phyloP scores from a whole-genome alignment of 2,113 vertebrate genomes.

The Chauna torquata region DNA sequence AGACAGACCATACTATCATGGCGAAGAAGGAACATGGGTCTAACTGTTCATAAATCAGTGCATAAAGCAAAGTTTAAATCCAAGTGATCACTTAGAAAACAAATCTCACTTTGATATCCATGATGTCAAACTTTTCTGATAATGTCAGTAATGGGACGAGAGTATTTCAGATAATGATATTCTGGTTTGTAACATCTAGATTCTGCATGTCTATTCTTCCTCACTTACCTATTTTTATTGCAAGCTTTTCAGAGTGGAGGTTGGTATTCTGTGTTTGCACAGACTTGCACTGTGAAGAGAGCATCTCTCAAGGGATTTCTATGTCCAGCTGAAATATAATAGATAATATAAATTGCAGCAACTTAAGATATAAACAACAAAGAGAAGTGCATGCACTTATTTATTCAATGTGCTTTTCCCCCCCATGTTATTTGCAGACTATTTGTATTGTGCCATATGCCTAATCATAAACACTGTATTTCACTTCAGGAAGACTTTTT shows the following conservation, averaged over 20 bases:
- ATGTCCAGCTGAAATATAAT: background rate
- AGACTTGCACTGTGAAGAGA: background rate
- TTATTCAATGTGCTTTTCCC: background rate
- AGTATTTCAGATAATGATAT: background rate
- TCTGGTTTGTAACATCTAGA: background rate
- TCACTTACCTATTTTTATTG: background rate
- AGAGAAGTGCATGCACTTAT: background rate
- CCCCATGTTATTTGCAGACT: background rate
- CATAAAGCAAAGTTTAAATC: background rate
- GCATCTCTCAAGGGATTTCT: background rate
- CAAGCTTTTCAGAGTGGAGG: background rate
- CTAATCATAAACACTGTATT: background rate
- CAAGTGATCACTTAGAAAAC: background rate
- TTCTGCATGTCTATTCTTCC: background rate
- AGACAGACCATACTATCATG: background rate
- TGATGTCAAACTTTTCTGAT: background rate
- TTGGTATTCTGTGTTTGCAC: background rate
- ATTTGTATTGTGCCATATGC: background rate
- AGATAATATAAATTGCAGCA: background rate
- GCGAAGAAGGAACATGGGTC: background rate
- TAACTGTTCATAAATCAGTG: background rate
- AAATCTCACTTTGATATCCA: background rate
- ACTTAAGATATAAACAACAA: background rate
- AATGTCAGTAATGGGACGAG: background rate
- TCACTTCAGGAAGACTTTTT: background rate